These are phyloP conservation scores for Archips xylosteana DNA, from an alignment of 2,888 invertebrate species.

Conservation along the genomic window DNA sequence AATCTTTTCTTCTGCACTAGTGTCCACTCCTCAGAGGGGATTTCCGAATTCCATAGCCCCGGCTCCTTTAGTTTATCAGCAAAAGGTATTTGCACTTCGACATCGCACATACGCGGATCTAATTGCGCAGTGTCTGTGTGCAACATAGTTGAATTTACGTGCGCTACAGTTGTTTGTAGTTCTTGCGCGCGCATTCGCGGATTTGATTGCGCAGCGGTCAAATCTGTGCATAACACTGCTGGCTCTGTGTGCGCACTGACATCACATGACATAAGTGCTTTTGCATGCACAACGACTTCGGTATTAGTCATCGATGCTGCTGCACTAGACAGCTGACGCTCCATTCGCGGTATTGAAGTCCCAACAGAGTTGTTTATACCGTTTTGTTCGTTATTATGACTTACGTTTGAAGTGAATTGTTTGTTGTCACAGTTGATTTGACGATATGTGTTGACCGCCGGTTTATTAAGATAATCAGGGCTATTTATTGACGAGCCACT, in stretches of 20 bases:
- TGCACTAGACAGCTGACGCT: background rate
- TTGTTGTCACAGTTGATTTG: too few relatives aligned
- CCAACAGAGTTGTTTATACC: background rate
- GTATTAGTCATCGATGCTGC: background rate
- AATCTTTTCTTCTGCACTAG: slow-evolving; percentile 1
- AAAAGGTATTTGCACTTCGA: too few relatives aligned
- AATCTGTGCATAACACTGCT: background rate
- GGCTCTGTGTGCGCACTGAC: background rate
- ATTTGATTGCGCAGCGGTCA: background rate
- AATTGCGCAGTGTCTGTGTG: too few relatives aligned
- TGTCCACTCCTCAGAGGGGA: slow-evolving; percentile 14
- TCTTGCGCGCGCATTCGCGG: background rate
- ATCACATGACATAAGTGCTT: background rate
- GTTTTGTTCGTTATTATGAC: background rate
- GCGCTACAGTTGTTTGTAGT: too few relatives aligned
- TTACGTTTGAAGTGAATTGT: background rate
- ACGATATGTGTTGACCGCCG: slow-evolving; percentile 2
- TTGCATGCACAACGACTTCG: slow-evolving; percentile 2
- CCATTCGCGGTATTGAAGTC: slow-evolving; percentile 2
- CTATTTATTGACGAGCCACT: slow-evolving; percentile 8
- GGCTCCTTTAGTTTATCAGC: background rate
- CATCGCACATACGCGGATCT: too few relatives aligned
- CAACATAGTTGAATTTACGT: too few relatives aligned
- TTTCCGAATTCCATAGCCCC: background rate
- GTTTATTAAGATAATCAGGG: background rate